Conservation (phyloP, 1,140 invertebrate species). For the Bombus pyrosoma region DNA sequence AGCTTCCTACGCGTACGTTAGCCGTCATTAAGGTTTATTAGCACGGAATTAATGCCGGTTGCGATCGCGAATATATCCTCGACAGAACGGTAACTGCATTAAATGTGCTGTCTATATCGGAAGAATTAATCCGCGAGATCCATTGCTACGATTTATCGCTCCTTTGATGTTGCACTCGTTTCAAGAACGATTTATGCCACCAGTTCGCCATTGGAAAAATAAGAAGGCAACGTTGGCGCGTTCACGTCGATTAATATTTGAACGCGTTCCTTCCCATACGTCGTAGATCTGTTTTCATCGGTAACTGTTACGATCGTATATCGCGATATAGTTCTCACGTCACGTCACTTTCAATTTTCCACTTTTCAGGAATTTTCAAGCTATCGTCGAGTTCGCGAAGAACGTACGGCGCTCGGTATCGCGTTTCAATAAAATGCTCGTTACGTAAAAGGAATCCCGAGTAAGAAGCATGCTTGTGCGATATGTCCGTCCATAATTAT, state of each 20-base stretch:
- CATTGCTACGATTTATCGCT: slow-evolving; percentile 41
- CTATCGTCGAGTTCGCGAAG: neutral
- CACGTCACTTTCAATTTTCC: slow-evolving; percentile 21
- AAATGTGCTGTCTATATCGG: slow-evolving; percentile 18
- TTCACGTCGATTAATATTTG: slow-evolving; percentile 8
- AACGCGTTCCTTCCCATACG: neutral
- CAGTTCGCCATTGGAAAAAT: neutral
- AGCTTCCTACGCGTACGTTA: slow-evolving; percentile 39
- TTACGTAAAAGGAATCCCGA: slow-evolving; percentile 38
- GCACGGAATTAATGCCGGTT: slow-evolving; percentile 49
- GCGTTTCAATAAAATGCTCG: slow-evolving; percentile 23
- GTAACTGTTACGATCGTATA: neutral
- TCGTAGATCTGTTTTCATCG: neutral
- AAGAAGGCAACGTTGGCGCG: neutral
- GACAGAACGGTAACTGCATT: slow-evolving; percentile 41
- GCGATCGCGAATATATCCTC: slow-evolving; percentile 34
- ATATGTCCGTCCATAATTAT: slow-evolving; percentile 31
- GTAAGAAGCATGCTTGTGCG: slow-evolving; percentile 8
- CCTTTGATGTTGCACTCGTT: slow-evolving; percentile 28
- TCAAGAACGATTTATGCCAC: neutral
- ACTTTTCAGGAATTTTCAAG: slow-evolving; percentile 25
- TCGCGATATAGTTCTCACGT: slow-evolving; percentile 1
- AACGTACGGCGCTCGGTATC: neutral
- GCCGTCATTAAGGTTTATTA: slow-evolving; percentile 54
- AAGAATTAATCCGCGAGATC: slow-evolving; percentile 50